Evolutionary conservation across 1,140 invertebrate genomes (phyloP).

Genomic region (Vanessa tameamea): DNA sequence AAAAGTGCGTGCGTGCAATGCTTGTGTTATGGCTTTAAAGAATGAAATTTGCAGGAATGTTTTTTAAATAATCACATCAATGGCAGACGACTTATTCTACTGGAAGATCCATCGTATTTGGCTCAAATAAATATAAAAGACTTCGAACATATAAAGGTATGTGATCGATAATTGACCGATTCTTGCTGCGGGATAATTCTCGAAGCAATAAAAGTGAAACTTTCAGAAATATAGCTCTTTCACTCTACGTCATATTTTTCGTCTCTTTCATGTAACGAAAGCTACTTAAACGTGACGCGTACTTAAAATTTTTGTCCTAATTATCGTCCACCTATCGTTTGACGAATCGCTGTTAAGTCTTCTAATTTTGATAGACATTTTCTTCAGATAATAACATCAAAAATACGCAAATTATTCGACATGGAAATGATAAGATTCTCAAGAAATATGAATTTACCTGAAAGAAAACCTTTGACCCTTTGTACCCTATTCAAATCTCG

Average conservation of each 20-base stretch:
- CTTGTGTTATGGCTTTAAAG: not conserved
- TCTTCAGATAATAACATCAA: conserved; percentile 54
- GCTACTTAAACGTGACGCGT: too few species aligned
- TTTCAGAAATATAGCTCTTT: too few species aligned
- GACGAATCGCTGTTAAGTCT: too few species aligned
- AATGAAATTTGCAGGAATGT: conserved; percentile 50
- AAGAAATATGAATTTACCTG: conserved; percentile 58
- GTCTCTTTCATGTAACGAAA: too few species aligned
- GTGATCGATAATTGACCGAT: too few species aligned
- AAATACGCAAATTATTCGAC: conserved; percentile 44
- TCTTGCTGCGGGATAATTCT: too few species aligned
- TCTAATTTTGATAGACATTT: not conserved
- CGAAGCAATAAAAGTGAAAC: too few species aligned
- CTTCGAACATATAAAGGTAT: conserved; percentile 58
- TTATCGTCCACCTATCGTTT: too few species aligned
- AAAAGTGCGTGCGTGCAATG: too few species aligned
- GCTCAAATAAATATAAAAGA: conserved; percentile 56
- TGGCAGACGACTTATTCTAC: conserved; percentile 54
- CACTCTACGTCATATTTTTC: too few species aligned
- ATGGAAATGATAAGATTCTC: conserved; percentile 57
- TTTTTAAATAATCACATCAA: conserved; percentile 58
- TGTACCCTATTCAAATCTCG: conserved; percentile 67
- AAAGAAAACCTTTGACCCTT: conserved; percentile 56
- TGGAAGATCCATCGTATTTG: conserved; percentile 56
- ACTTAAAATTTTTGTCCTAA: too few species aligned